Conservation (phyloP, 37 sponge, comb jelly and placozoan genomes). For the Lycopodina hypogea region DNA sequence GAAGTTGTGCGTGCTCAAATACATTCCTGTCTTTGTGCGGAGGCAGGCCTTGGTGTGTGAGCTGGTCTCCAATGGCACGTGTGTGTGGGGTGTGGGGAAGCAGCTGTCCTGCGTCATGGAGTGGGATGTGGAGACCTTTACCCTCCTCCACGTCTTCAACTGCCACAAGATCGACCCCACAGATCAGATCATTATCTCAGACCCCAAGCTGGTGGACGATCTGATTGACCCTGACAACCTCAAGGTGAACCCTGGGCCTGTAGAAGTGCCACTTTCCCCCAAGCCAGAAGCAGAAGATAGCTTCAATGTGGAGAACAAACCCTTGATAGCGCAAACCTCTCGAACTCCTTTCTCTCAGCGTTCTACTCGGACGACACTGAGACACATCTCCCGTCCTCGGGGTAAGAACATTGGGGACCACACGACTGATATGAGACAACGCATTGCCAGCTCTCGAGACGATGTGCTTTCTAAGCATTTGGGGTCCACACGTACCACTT, state of each 20-base stretch:
- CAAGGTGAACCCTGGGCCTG: neutral
- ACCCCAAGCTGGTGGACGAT: constrained; percentile 44
- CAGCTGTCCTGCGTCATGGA: constrained; percentile 79
- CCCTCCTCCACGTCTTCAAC: constrained; percentile 56
- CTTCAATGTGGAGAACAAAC: constrained; percentile 40
- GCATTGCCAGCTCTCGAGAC: constrained; percentile 24
- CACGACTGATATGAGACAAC: neutral
- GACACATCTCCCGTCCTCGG: constrained; percentile 20
- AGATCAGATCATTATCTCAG: constrained; percentile 28
- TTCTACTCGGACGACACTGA: constrained; percentile 38
- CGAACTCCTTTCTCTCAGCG: constrained; percentile 40
- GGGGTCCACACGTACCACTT: constrained; percentile 76
- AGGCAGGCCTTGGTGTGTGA: constrained; percentile 65
- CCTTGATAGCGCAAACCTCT: neutral
- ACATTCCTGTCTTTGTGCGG: constrained; percentile 63
- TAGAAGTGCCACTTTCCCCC: neutral
- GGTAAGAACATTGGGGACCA: constrained; percentile 23
- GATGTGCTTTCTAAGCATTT: constrained; percentile 38
- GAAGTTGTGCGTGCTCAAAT: constrained; percentile 45
- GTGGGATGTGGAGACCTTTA: constrained; percentile 66
- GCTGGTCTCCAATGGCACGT: constrained; percentile 65
- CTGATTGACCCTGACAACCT: constrained; percentile 18
- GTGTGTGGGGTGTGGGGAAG: constrained; percentile 81
- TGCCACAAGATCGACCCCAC: constrained; percentile 74
- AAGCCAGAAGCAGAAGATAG: neutral